Evolutionary conservation across 64 coral and sea anemone species (phyloP).

Genomic region (Orbicella faveolata): DNA sequence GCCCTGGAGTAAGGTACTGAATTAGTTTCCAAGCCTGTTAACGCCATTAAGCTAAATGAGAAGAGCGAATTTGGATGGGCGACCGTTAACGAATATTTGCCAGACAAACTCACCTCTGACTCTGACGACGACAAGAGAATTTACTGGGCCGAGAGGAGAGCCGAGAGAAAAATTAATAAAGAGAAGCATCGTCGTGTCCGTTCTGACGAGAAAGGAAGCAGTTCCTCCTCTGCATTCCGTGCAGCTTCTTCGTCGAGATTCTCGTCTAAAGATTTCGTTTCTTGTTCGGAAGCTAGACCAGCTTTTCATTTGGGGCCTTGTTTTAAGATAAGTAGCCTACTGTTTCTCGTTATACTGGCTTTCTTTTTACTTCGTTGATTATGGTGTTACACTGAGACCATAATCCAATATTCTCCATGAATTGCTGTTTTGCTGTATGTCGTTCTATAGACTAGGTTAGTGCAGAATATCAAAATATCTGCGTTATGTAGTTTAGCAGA

Average conservation of each 20-base stretch:
- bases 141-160: too few relatives aligned
- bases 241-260: too few relatives aligned
- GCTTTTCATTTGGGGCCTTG: neutral
- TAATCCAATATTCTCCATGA: neutral
- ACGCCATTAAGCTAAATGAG: neutral
- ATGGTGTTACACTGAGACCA: neutral
- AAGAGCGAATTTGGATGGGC: neutral
- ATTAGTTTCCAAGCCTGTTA: neutral
- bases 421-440: neutral
- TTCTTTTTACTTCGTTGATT: neutral
- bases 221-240: neutral
- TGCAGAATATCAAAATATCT: constrained; percentile 6
- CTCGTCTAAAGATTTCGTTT: neutral
- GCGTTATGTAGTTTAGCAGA: constrained; percentile 11
- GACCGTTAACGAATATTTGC: neutral
- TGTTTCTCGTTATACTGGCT: neutral
- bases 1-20: neutral
- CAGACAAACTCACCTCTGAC: neutral
- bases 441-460: neutral
- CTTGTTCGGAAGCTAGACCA: neutral
- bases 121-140: neutral
- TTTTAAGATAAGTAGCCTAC: too few relatives aligned
- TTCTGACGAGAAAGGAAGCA: neutral
- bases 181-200: neutral
- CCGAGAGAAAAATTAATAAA: too few relatives aligned